phyloP scores from a whole-genome alignment of 2,888 invertebrate genomes.

The Abrostola triplasia region DNA sequence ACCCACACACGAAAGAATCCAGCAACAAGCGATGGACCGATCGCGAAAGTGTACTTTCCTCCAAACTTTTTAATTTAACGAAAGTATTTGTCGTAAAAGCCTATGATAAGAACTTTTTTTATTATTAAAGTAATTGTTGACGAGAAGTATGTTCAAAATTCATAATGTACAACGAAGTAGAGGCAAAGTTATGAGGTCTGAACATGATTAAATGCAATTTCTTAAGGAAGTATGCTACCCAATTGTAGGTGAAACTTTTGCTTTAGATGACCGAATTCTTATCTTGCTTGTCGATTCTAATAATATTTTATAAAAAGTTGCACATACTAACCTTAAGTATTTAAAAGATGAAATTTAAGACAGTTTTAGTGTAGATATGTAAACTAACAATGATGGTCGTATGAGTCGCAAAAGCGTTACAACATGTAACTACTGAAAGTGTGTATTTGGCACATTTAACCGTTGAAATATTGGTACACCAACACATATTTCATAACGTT shows the following conservation, averaged over 20 bases:
- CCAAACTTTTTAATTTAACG: constrained; percentile 69
- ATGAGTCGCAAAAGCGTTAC: background rate
- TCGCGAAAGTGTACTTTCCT: constrained; percentile 42
- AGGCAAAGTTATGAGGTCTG: constrained; percentile 78
- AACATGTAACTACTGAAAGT: background rate
- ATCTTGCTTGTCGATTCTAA: constrained; percentile 58
- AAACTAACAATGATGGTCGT: too few species aligned
- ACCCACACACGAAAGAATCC: constrained; percentile 53
- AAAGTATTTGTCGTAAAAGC: constrained; percentile 77
- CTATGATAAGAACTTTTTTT: constrained; percentile 69
- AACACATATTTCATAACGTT: constrained; percentile 12
- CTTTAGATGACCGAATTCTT: constrained; percentile 71
- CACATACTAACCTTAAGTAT: constrained; percentile 7
- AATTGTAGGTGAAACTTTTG: constrained; percentile 76
- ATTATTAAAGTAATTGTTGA: constrained; percentile 84
- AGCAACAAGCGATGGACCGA: constrained; percentile 46
- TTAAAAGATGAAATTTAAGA: background rate
- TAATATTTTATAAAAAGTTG: constrained; percentile 56
- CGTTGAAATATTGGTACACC: background rate
- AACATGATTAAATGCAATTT: constrained; percentile 87
- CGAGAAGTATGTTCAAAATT: constrained; percentile 80
- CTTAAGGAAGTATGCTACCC: constrained; percentile 81
- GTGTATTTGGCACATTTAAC: background rate
- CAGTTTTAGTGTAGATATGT: too few species aligned
- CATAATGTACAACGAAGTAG: constrained; percentile 77